A percentile compares a stretch with the other conserved stretches of the same genome.
These are phyloP conservation scores for Phalanger gymnotis DNA, from an alignment of 2,797 vertebrate species.

Conservation along the genomic window DNA sequence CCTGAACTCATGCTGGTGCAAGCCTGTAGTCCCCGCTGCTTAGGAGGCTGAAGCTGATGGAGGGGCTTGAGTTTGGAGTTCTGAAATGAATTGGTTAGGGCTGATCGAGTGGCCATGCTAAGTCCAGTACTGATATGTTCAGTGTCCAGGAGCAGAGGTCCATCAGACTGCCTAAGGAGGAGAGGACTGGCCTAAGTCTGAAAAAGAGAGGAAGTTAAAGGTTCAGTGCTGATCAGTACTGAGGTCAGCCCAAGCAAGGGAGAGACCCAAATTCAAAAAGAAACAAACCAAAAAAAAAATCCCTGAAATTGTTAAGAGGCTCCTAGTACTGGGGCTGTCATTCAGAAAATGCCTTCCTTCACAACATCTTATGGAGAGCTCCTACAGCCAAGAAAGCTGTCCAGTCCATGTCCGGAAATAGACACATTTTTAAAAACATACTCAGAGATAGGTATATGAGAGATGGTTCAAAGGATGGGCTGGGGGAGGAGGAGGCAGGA, in stretches of 20 bases:
- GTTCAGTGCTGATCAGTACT: neutral
- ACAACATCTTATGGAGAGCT: neutral
- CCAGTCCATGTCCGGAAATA: no score
- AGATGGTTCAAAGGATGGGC: neutral
- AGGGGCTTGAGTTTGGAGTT: neutral
- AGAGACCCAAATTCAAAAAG: neutral
- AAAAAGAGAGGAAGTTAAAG: neutral
- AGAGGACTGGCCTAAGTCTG: neutral
- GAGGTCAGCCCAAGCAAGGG: neutral
- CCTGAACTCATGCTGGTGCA: neutral
- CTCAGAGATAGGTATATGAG: neutral
- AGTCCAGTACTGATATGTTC: neutral
- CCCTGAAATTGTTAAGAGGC: neutral
- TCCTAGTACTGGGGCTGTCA: neutral
- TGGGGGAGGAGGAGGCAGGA: neutral
- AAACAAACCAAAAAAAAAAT: neutral
- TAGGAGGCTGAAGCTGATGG: neutral
- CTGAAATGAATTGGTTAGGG: neutral
- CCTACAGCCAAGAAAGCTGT: neutral
- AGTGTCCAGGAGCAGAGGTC: neutral
- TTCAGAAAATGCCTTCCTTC: neutral
- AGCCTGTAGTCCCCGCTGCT: neutral
- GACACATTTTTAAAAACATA: neutral
- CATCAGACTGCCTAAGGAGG: neutral
- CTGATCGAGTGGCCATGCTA: neutral